A percentile compares a stretch with the other conserved stretches of the same genome.
phyloP scores from a whole-genome alignment of 2,888 invertebrate species.

The Tetranychus truncatus region DNA sequence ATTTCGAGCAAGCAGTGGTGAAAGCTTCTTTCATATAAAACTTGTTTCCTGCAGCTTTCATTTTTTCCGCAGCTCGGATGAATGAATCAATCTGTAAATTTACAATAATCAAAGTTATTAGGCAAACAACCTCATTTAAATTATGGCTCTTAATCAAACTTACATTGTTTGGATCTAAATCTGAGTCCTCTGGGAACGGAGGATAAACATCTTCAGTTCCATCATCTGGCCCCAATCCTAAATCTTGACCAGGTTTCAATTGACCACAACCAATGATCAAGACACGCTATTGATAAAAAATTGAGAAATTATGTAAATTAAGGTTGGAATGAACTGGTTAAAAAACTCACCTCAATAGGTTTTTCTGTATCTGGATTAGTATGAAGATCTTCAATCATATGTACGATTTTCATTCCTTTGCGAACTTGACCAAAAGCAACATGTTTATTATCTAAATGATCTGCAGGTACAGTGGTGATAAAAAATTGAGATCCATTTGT shows the following conservation, averaged over 20 bases:
- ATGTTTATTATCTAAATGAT: conserved; percentile 32
- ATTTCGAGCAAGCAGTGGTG: no score
- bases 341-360: conserved; percentile 22
- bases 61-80: no score
- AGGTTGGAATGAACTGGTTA: not conserved
- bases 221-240: conserved; percentile 50
- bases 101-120: no score
- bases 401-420: conserved; percentile 30
- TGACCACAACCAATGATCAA: conserved; percentile 56
- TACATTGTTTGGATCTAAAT: conserved; percentile 31
- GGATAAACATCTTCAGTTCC: conserved; percentile 52
- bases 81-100: no score
- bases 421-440: conserved; percentile 32
- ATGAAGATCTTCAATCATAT: conserved; percentile 21
- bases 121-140: no score
- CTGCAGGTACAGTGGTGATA: conserved; percentile 30
- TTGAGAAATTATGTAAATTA: not conserved
- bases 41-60: no score
- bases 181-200: conserved; percentile 58
- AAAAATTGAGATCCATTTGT: conserved; percentile 34
- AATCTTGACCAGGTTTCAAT: conserved; percentile 41
- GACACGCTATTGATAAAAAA: conserved; percentile 41
- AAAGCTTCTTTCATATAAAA: no score
- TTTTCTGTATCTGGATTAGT: conserved; percentile 21
- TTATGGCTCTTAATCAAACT: not conserved